Conservation (phyloP, 2,888 invertebrate species). For the Pyrochroa serraticornis region DNA sequence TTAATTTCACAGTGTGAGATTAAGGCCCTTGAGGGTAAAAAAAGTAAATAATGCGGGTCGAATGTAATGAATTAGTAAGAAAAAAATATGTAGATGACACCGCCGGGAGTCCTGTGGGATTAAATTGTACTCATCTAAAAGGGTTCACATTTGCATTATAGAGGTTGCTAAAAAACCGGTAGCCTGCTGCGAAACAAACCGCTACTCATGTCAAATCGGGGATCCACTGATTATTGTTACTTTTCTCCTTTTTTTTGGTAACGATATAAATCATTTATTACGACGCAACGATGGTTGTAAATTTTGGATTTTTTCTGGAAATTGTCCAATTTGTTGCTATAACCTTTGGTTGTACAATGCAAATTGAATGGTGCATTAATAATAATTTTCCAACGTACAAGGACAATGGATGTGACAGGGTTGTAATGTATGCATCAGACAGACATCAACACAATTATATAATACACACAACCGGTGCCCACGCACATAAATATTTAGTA, state of each 20-base stretch:
- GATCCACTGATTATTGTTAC: no score
- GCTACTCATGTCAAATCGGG: not conserved
- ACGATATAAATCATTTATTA: no score
- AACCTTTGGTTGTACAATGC: conserved; percentile 2
- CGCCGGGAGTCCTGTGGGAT: conserved; percentile 18
- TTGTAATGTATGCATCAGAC: conserved; percentile 32
- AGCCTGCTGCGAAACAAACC: conserved; percentile 25
- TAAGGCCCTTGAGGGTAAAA: conserved; percentile 28
- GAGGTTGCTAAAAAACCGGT: conserved; percentile 10
- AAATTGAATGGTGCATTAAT: conserved; percentile 12
- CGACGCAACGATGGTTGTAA: conserved; percentile 16
- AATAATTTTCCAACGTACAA: conserved; percentile 13
- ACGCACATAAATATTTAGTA: conserved; percentile 39
- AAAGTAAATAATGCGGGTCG: conserved; percentile 37
- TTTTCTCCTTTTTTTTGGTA: no score
- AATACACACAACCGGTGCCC: conserved; percentile 33
- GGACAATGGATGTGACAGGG: not conserved
- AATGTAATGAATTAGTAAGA: no score
- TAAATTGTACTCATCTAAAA: conserved; percentile 39
- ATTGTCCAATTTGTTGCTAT: conserved; percentile 25
- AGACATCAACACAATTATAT: conserved; percentile 37
- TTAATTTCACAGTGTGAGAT: conserved; percentile 49
- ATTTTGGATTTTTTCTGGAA: conserved; percentile 4
- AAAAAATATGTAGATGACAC: no score
- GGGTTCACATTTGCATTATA: conserved; percentile 39